A percentile compares a stretch with the other conserved stretches of the same genome.
These are phyloP conservation scores for Telmatherina bonti DNA, from an alignment of 2,797 vertebrate species.

Conservation along the genomic window DNA sequence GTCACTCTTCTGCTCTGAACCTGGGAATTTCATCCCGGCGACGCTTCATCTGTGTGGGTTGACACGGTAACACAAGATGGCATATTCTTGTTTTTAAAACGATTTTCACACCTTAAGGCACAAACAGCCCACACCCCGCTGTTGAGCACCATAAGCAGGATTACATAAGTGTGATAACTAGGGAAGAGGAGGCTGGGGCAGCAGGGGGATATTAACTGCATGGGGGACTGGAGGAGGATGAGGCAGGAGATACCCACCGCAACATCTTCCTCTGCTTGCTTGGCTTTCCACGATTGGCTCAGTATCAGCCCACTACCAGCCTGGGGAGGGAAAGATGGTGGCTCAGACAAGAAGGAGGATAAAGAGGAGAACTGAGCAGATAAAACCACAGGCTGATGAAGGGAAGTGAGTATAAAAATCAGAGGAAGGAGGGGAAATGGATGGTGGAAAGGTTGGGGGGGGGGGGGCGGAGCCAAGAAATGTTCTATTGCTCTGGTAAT, in stretches of 20 bases:
- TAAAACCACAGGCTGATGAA: slow-evolving; percentile 51
- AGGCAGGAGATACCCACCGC: slow-evolving; percentile 63
- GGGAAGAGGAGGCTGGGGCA: slow-evolving; percentile 55
- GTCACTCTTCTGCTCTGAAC: slow-evolving; percentile 27
- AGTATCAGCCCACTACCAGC: slow-evolving; percentile 70
- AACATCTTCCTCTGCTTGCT: slow-evolving; percentile 59
- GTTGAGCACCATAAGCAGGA: slow-evolving; percentile 60
- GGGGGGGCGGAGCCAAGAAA: slow-evolving; percentile 60
- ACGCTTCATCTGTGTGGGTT: slow-evolving; percentile 28
- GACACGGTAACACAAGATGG: slow-evolving; percentile 37
- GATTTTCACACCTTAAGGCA: slow-evolving; percentile 72
- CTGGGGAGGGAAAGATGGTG: slow-evolving; percentile 50
- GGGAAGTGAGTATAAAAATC: slow-evolving; percentile 29
- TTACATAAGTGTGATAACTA: slow-evolving; percentile 73
- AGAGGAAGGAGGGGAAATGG: slow-evolving; percentile 37
- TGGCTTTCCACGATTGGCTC: slow-evolving; percentile 66
- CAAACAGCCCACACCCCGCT: slow-evolving; percentile 72
- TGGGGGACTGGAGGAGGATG: slow-evolving; percentile 68
- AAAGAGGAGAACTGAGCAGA: slow-evolving; percentile 35
- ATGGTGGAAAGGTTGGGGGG: slow-evolving; percentile 57
- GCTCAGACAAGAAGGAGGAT: slow-evolving; percentile 36
- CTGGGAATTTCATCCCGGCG: slow-evolving; percentile 41
- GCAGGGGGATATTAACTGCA: slow-evolving; percentile 66
- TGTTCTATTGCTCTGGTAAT: slow-evolving; percentile 58
- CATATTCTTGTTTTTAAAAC: slow-evolving; percentile 56